phyloP scores from a whole-genome alignment of 2,797 vertebrate species.

The Phalloptychus januarius region DNA sequence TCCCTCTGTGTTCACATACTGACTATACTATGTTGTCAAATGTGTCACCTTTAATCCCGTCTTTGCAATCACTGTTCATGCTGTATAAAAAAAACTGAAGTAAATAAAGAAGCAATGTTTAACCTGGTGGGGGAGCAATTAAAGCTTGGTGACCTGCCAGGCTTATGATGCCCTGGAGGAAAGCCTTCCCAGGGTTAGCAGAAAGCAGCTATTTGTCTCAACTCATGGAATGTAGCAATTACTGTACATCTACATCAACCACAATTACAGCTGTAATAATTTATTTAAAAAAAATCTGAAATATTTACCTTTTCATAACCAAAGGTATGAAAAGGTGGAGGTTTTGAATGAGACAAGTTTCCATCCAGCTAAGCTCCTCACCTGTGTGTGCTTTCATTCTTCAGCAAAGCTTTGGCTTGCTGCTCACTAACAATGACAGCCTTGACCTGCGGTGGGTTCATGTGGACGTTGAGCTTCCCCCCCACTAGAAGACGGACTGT shows the following conservation, averaged over 20 bases:
- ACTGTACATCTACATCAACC: background rate
- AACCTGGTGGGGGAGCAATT: too few relatives aligned
- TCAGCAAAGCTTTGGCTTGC: conserved; percentile 94
- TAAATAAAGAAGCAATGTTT: too few relatives aligned
- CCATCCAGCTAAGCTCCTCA: conserved; percentile 36
- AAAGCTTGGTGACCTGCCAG: too few relatives aligned
- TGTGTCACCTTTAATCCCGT: too few relatives aligned
- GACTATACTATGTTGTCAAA: too few relatives aligned
- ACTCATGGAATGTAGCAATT: background rate
- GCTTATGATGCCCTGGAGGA: too few relatives aligned
- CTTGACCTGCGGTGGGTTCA: conserved; percentile 97
- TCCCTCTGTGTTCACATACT: too few relatives aligned
- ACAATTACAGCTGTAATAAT: background rate
- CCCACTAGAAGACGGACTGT: conserved; percentile 93
- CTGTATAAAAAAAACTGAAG: too few relatives aligned
- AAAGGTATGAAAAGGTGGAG: too few relatives aligned
- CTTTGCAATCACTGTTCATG: too few relatives aligned
- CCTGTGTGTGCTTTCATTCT: conserved; percentile 92
- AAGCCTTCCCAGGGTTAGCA: too few relatives aligned
- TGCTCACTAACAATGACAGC: conserved; percentile 95
- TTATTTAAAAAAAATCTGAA: background rate
- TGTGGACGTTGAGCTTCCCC: conserved; percentile 95
- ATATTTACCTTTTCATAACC: background rate
- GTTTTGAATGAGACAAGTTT: background rate
- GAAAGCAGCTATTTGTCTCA: background rate